phyloP scores from a whole-genome alignment of 2,797 vertebrate genomes.

The Phyllotis vaccarum region DNA sequence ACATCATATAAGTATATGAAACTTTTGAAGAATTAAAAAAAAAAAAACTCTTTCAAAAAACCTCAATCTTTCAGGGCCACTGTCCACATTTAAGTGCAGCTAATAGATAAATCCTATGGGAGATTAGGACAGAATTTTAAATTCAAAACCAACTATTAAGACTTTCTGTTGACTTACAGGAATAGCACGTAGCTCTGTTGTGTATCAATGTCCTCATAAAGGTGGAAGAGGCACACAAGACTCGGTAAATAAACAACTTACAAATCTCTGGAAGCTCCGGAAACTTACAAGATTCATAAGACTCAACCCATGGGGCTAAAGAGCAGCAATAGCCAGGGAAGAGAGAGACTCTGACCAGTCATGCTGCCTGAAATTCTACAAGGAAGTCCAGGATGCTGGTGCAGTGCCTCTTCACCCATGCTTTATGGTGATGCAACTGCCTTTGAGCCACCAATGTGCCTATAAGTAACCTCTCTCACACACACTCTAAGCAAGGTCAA shows the following conservation, averaged over 20 bases:
- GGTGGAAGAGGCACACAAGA: background rate
- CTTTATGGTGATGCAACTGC: background rate
- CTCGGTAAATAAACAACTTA: background rate
- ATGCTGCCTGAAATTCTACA: background rate
- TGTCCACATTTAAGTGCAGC: background rate
- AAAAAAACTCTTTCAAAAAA: background rate
- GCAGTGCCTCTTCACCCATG: no score
- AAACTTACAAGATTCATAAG: background rate
- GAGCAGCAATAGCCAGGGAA: background rate
- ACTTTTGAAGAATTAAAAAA: background rate
- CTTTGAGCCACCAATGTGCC: background rate
- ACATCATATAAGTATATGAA: background rate
- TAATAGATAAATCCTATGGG: background rate
- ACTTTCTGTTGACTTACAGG: background rate
- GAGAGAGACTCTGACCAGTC: background rate
- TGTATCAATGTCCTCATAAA: background rate
- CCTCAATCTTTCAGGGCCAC: background rate
- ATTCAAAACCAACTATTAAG: background rate
- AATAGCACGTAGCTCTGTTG: background rate
- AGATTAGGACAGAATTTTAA: background rate
- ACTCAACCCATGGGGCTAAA: background rate
- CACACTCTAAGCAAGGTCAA: background rate
- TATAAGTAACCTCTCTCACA: background rate
- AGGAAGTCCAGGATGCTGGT: background rate
- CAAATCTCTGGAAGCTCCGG: background rate